Percentiles rank a stretch among this genome's conserved stretches.
Evolutionary conservation across 2,113 vertebrate species (phyloP).

Genomic region (Thryonomys swinderianus): DNA sequence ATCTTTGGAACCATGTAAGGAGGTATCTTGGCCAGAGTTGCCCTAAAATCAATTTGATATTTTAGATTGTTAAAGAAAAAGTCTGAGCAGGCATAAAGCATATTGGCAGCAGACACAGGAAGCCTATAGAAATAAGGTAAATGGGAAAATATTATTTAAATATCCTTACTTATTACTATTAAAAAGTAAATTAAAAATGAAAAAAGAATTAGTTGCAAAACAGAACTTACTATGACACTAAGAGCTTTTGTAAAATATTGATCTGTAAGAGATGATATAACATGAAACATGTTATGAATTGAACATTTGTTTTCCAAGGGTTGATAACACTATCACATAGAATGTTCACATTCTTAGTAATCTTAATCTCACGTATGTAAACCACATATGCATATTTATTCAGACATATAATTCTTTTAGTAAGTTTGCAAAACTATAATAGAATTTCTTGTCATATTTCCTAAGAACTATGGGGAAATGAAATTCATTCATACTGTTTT

Average conservation of each 20-base stretch:
- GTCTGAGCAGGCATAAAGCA: not conserved
- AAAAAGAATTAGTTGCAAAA: not conserved
- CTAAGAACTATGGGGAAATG: slow-evolving; percentile 37
- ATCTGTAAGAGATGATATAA: not conserved
- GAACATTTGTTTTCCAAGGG: not conserved
- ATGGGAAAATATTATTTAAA: not conserved
- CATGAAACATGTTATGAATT: not conserved
- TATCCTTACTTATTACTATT: not conserved
- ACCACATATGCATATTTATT: not conserved
- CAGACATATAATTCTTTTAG: not conserved
- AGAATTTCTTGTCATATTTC: slow-evolving; percentile 55
- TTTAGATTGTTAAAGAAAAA: not conserved
- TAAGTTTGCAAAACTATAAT: slow-evolving; percentile 1
- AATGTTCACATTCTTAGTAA: not conserved
- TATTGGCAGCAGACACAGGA: not conserved
- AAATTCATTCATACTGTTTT: slow-evolving; percentile 51
- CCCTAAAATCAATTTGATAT: not conserved
- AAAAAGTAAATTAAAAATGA: not conserved
- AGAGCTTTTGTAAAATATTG: not conserved
- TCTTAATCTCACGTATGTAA: slow-evolving; percentile 8
- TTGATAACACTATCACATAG: not conserved
- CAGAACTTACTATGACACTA: not conserved
- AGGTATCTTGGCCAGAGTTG: not conserved
- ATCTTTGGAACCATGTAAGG: not conserved
- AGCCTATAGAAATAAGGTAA: not conserved